Percentiles rank a stretch among this genome's conserved stretches.
phyloP scores from a whole-genome alignment of 2,888 invertebrate species.

The Gastracanthus pulcherrimus region DNA sequence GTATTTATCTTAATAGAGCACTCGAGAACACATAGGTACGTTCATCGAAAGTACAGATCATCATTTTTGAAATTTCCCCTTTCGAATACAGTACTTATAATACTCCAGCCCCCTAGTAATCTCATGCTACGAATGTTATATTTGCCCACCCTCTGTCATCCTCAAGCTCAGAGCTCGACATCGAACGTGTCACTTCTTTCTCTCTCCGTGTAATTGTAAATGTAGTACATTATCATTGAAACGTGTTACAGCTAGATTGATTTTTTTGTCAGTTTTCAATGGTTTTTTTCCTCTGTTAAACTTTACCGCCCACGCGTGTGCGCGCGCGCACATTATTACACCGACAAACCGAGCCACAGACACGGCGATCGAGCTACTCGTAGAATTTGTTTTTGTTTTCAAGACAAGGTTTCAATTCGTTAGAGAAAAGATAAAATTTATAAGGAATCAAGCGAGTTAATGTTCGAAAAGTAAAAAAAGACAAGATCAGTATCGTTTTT shows the following conservation, averaged over 20 bases:
- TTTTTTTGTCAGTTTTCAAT: slow-evolving; percentile 54
- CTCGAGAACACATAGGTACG: slow-evolving; percentile 49
- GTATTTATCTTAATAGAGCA: slow-evolving; percentile 50
- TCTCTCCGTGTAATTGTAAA: slow-evolving; percentile 42
- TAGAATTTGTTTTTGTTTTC: slow-evolving; percentile 53
- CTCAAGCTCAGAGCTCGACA: slow-evolving; percentile 37
- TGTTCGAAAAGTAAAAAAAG: slow-evolving; percentile 70
- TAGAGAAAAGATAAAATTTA: slow-evolving; percentile 49
- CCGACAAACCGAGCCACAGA: slow-evolving; percentile 45
- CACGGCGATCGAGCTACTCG: slow-evolving; percentile 47
- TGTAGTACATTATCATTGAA: slow-evolving; percentile 55
- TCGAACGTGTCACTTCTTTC: slow-evolving; percentile 39
- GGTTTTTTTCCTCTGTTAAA: slow-evolving; percentile 46
- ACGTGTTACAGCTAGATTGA: slow-evolving; percentile 50
- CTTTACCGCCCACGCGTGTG: slow-evolving; percentile 50
- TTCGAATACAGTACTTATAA: slow-evolving; percentile 44
- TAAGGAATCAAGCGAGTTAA: slow-evolving; percentile 63
- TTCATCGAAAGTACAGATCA: slow-evolving; percentile 44
- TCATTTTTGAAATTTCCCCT: slow-evolving; percentile 18
- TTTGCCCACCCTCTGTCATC: slow-evolving; percentile 34
- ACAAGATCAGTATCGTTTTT: slow-evolving; percentile 73
- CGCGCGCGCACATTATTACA: slow-evolving; percentile 54
- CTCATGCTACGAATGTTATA: slow-evolving; percentile 52
- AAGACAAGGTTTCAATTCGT: slow-evolving; percentile 46
- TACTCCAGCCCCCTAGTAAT: slow-evolving; percentile 35